Evolutionary conservation across 2,113 vertebrate genomes (phyloP).

Genomic region (Vidua macroura): DNA sequence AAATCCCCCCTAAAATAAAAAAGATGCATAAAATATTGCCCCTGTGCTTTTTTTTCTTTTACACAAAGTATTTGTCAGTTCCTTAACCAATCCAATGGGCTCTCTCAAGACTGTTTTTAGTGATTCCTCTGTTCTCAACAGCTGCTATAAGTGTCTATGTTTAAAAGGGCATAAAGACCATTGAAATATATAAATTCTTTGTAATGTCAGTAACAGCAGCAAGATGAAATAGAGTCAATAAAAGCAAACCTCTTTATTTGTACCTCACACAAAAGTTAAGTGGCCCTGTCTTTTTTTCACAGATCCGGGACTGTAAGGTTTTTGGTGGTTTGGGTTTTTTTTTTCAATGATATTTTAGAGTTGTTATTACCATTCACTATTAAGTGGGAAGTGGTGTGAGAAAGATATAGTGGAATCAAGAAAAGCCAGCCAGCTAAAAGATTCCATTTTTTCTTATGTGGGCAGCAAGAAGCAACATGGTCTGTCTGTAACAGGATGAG

Average conservation of each 20-base stretch:
- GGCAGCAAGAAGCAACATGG: slow-evolving; percentile 3
- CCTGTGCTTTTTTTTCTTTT: neutral
- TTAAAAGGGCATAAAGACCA: neutral
- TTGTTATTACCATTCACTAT: neutral
- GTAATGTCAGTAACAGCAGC: neutral
- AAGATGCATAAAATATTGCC: neutral
- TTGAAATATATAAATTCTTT: neutral
- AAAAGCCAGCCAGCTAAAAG: neutral
- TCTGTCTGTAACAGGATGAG: neutral
- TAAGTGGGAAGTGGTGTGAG: neutral
- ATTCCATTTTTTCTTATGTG: neutral
- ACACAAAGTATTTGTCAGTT: neutral
- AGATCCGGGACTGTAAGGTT: neutral
- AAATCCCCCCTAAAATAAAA: neutral
- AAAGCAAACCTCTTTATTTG: neutral
- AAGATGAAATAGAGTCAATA: neutral
- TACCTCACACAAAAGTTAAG: neutral
- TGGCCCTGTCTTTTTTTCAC: neutral
- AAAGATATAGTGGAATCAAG: neutral
- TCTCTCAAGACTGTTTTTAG: neutral
- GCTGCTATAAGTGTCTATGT: neutral
- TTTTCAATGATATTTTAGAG: neutral
- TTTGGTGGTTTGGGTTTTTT: neutral
- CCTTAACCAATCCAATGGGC: neutral
- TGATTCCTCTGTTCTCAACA: neutral